A percentile compares a stretch with the other conserved stretches of the same genome.
Evolutionary conservation across 2,797 vertebrate genomes (phyloP).

Genomic region (Gymnoscopelus braueri): DNA sequence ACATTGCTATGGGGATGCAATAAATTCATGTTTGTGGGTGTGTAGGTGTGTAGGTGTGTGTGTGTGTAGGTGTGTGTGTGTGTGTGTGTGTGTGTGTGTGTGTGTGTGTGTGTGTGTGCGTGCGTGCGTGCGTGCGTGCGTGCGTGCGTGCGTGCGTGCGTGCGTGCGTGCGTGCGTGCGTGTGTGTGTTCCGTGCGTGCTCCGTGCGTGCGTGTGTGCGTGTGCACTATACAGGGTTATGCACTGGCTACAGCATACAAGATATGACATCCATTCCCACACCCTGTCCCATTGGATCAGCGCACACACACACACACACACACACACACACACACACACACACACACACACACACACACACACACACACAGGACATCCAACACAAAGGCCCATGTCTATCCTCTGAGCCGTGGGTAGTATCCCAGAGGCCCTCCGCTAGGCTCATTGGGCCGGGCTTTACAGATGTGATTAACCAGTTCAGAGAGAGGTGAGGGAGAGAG

Average conservation of each 20-base stretch:
- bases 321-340: constrained; percentile 29
- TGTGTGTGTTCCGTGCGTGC: constrained; percentile 22
- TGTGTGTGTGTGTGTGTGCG: too few relatives aligned
- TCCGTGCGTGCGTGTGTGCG: constrained; percentile 36
- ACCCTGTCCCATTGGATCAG: constrained; percentile 42
- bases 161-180: too few relatives aligned
- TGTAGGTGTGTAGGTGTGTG: constrained; percentile 23
- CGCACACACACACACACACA: constrained; percentile 22
- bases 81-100: constrained; percentile 41
- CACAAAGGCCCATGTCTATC: constrained; percentile 47
- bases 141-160: constrained; percentile 46
- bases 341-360: constrained; percentile 15
- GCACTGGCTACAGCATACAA: constrained; percentile 67
- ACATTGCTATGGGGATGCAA: constrained; percentile 66
- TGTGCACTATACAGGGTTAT: constrained; percentile 59
- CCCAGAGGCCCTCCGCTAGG: constrained; percentile 58
- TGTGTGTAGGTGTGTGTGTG: constrained; percentile 34
- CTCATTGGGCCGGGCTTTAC: constrained; percentile 59
- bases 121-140: constrained; percentile 23
- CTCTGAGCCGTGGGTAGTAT: constrained; percentile 44
- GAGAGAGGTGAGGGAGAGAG: constrained; percentile 54
- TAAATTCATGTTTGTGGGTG: constrained; percentile 51
- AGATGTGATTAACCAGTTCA: constrained; percentile 73
- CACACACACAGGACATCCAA: constrained; percentile 26
- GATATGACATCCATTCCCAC: constrained; percentile 63